These are phyloP conservation scores for Dallia pectoralis DNA, from an alignment of 2,797 vertebrate species.

Conservation along the genomic window DNA sequence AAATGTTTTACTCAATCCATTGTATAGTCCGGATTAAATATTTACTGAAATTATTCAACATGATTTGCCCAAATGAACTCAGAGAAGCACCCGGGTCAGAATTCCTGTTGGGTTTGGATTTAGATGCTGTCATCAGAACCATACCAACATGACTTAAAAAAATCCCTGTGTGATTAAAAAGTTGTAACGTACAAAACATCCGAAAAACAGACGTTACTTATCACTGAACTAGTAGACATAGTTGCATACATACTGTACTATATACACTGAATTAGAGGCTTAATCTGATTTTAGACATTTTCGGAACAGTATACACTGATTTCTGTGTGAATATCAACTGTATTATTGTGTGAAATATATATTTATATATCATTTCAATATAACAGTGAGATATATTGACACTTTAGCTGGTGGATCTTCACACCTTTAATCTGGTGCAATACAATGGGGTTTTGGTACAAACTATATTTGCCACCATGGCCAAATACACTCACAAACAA, in stretches of 20 bases:
- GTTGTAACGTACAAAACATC: conserved; percentile 64
- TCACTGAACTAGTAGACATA: conserved; percentile 53
- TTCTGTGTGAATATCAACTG: conserved; percentile 49
- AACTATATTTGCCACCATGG: conserved; percentile 33
- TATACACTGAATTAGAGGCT: conserved; percentile 68
- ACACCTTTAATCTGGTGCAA: conserved; percentile 41
- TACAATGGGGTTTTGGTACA: conserved; percentile 53
- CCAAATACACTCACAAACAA: conserved; percentile 32
- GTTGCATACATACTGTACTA: conserved; percentile 68
- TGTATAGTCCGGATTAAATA: conserved; percentile 27
- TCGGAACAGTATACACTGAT: conserved; percentile 42
- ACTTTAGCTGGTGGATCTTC: conserved; percentile 39
- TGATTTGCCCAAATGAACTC: conserved; percentile 19
- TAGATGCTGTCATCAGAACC: conserved; percentile 34
- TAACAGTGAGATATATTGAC: conserved; percentile 39
- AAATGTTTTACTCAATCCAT: conserved; percentile 1
- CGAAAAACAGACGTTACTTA: conserved; percentile 58
- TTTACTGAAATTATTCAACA: conserved; percentile 26
- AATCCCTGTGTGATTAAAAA: conserved; percentile 60
- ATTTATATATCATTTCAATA: conserved; percentile 51
- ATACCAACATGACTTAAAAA: conserved; percentile 57
- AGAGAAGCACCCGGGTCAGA: background rate
- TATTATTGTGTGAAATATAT: conserved; percentile 57
- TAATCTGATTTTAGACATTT: conserved; percentile 41
- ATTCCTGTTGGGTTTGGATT: background rate